Percentiles rank a stretch among this genome's conserved stretches.
Evolutionary conservation across 2,113 vertebrate genomes (phyloP).

Genomic region (Leptosomus discolor): DNA sequence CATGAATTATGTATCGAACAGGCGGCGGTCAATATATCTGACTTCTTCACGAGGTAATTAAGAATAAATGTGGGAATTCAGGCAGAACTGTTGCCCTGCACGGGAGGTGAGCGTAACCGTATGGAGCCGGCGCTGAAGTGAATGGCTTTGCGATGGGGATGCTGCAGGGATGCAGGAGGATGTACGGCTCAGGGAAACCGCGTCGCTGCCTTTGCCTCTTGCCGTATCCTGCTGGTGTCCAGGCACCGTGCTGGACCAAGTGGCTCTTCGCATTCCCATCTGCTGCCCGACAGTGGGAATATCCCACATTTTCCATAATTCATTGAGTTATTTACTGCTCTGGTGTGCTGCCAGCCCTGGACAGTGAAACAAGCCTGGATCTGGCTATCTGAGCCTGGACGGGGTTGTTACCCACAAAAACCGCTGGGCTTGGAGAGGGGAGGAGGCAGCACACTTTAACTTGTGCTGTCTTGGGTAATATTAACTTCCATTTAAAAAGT

Average conservation of each 20-base stretch:
- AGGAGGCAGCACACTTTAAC: background rate
- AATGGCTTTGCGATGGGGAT: background rate
- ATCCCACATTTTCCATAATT: background rate
- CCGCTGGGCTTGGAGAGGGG: background rate
- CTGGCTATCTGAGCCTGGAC: fast-evolving
- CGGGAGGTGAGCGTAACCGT: fast-evolving
- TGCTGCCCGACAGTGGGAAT: background rate
- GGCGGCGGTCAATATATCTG: slow-evolving; percentile 21
- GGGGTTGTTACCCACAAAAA: background rate
- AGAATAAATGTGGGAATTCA: slow-evolving; percentile 36
- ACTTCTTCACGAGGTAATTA: slow-evolving; percentile 25
- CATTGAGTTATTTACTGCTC: background rate
- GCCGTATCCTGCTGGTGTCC: fast-evolving
- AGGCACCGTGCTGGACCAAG: fast-evolving
- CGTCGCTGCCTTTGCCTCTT: fast-evolving
- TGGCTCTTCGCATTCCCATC: background rate
- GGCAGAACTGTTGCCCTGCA: background rate
- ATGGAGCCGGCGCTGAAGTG: background rate
- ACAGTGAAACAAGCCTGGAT: background rate
- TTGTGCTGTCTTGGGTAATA: background rate
- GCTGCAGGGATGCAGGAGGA: background rate
- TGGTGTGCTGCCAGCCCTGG: background rate
- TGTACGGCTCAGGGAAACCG: background rate
- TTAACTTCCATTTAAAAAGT: background rate
- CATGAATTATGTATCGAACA: slow-evolving; percentile 26